These are phyloP conservation scores for Lepidonotus clava DNA, from an alignment of 2,888 invertebrate species.

Conservation along the genomic window DNA sequence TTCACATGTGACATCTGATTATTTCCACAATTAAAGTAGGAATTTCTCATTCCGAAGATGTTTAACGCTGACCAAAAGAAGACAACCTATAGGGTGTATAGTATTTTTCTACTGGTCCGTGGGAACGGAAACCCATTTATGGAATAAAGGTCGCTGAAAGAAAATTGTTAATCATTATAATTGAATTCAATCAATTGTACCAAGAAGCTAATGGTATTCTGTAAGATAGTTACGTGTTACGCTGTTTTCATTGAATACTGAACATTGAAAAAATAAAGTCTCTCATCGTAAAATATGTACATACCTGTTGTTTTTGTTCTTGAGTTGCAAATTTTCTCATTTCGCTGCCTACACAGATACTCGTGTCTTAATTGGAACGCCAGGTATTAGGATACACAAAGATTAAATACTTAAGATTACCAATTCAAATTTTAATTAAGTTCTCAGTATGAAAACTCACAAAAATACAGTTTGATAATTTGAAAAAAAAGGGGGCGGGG, in stretches of 20 bases:
- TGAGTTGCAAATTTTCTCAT: too few relatives aligned
- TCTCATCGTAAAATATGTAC: not conserved
- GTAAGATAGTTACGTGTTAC: not conserved
- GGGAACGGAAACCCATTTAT: not conserved
- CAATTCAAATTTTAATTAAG: too few relatives aligned
- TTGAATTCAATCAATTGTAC: too few relatives aligned
- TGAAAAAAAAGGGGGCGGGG: too few relatives aligned
- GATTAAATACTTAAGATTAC: too few relatives aligned
- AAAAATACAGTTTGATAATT: too few relatives aligned
- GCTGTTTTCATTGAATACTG: not conserved
- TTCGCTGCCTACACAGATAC: too few relatives aligned
- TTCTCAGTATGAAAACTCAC: too few relatives aligned
- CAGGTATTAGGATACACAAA: too few relatives aligned
- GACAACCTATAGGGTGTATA: not conserved
- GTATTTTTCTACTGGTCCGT: constrained; percentile 23
- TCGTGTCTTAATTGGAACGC: too few relatives aligned
- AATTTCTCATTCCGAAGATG: not conserved
- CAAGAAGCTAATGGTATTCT: not conserved
- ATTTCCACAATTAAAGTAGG: not conserved
- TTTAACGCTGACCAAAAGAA: not conserved
- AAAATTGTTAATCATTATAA: too few relatives aligned
- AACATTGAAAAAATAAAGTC: constrained; percentile 28
- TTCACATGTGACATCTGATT: not conserved
- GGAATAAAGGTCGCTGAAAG: not conserved
- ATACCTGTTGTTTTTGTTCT: not conserved